Percentiles rank a stretch among this genome's conserved stretches.
These are phyloP conservation scores for Malaclemys terrapin DNA, from an alignment of 2,113 vertebrate species.

Conservation along the genomic window DNA sequence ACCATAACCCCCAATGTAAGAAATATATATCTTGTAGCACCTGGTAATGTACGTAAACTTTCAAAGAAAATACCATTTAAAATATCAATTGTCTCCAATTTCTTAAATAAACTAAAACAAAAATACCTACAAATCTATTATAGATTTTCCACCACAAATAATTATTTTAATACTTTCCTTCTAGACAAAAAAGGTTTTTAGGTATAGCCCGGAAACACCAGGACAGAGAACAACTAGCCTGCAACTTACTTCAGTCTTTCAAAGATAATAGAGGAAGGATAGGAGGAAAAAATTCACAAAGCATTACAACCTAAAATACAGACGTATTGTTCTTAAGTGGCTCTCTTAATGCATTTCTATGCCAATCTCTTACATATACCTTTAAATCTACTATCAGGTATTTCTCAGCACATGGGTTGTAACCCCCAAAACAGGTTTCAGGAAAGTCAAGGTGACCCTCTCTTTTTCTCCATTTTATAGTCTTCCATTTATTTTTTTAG, in stretches of 20 bases:
- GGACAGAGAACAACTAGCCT: background rate
- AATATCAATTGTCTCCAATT: background rate
- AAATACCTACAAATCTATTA: background rate
- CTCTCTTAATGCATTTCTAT: background rate
- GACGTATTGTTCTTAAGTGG: background rate
- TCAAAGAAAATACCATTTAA: background rate
- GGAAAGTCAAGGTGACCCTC: background rate
- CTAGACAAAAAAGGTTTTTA: background rate
- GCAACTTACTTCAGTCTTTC: background rate
- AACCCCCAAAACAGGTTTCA: background rate
- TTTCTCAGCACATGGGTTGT: rapidly evolving
- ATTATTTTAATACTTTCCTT: background rate
- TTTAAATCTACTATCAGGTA: background rate
- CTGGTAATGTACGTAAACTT: background rate
- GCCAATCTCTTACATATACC: background rate
- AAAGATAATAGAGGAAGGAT: background rate
- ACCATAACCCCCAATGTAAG: background rate
- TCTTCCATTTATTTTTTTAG: no score
- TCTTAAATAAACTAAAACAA: background rate
- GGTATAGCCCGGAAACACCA: background rate
- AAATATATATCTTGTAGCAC: background rate
- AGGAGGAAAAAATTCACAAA: background rate
- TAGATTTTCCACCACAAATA: background rate
- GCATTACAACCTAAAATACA: background rate
- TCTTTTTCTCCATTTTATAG: background rate